Conservation (phyloP, 2,113 vertebrate species). For the Upupa epops region DNA sequence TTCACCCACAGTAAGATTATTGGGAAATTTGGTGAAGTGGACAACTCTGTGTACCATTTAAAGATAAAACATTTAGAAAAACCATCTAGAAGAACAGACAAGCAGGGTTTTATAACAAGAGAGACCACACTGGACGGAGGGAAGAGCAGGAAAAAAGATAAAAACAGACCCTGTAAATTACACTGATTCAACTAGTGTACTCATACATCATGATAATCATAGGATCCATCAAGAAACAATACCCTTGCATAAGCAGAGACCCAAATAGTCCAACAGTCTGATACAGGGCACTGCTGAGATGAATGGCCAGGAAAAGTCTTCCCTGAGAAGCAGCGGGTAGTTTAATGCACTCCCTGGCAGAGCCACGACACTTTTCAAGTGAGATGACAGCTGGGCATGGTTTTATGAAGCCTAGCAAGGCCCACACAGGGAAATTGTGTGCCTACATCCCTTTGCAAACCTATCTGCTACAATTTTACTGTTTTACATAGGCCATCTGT, state of each 20-base stretch:
- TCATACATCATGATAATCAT: neutral
- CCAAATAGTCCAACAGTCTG: neutral
- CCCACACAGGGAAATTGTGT: conserved; percentile 1
- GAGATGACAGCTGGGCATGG: conserved; percentile 5
- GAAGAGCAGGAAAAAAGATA: neutral
- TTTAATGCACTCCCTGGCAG: neutral
- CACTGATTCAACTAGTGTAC: neutral
- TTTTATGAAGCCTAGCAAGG: conserved; percentile 40
- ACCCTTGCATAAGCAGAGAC: neutral
- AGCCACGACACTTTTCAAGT: neutral
- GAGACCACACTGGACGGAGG: neutral
- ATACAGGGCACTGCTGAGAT: neutral
- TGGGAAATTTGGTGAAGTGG: conserved; percentile 34
- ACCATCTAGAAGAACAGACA: neutral
- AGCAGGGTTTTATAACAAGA: neutral
- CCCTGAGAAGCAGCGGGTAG: neutral
- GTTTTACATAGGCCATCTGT: conserved; percentile 36
- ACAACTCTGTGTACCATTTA: neutral
- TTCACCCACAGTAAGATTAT: neutral
- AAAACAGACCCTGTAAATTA: neutral
- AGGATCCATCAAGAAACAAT: neutral
- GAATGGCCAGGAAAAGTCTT: neutral
- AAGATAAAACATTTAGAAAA: conserved; percentile 25
- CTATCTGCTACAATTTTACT: conserved; percentile 2
- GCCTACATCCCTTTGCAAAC: conserved; percentile 18